Percentiles rank a stretch among this genome's conserved stretches.
Evolutionary conservation across 2,797 vertebrate genomes (phyloP).

Genomic region (Cottoperca gobio): DNA sequence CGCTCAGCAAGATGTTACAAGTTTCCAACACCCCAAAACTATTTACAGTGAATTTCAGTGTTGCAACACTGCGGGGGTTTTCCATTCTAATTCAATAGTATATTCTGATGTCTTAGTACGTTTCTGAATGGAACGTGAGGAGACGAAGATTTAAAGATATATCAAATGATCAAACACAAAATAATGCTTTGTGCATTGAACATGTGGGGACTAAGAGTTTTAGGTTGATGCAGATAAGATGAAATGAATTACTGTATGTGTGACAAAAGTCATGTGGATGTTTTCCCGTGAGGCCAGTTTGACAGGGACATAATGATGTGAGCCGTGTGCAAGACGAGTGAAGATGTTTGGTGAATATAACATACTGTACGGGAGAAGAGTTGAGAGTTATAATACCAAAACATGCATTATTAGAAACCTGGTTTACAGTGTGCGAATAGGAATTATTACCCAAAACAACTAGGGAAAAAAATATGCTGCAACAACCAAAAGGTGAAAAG

Average conservation of each 20-base stretch:
- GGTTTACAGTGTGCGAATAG: not conserved
- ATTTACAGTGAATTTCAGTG: not conserved
- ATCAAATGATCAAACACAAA: too few species aligned
- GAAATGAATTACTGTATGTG: too few species aligned
- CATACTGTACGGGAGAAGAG: not conserved
- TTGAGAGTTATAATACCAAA: not conserved
- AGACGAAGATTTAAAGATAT: too few species aligned
- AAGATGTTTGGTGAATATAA: not conserved
- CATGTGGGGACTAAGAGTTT: too few species aligned
- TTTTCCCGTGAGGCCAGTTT: too few species aligned
- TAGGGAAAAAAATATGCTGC: too few species aligned
- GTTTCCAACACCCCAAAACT: not conserved
- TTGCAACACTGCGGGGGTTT: not conserved
- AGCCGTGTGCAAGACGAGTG: not conserved
- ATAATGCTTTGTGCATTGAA: too few species aligned
- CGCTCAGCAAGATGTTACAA: not conserved
- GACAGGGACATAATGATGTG: not conserved
- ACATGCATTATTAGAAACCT: not conserved
- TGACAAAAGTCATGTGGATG: too few species aligned
- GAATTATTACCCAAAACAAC: not conserved
- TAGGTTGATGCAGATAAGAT: too few species aligned
- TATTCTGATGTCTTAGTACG: not conserved
- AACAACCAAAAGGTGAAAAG: too few species aligned
- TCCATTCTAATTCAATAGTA: not conserved
- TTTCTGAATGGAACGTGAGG: not conserved